Evolutionary conservation across 1,140 invertebrate species (phyloP), one percentile per base, ranked within the genome.

Genomic region (Berghia stephanieae): DNA sequence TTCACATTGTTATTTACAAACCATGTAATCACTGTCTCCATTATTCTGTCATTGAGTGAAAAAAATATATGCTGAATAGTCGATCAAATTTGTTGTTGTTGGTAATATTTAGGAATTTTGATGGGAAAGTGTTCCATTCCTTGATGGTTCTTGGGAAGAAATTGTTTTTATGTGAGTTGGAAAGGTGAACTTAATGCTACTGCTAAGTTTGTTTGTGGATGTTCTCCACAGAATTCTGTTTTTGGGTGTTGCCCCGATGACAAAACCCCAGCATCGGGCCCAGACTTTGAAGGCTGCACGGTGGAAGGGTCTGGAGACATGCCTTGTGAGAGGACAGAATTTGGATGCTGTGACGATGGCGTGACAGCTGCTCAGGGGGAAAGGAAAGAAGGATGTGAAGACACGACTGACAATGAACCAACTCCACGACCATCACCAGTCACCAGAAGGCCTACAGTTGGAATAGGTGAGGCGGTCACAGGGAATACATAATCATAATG

Each of bases 191-290:
- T 31, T 60, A 5, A 27, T 5, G 24, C 6, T 60, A n/a, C n/a
- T n/a, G n/a, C n/a, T 60, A n/a, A 27, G 57, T 60, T 31, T 60
- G 57, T 60, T 31, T 60, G 57, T 60, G 6, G 24, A n/a, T 60
- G n/a, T 60, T n/a, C 34, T 34, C 18, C 10, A 1, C 55, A 75
- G 72, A 42, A 75, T 57, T 43, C 75, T 10, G 42, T 43, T 5
- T 84, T 88, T 82, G 89, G 89, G 21, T 90, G 89, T 80, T 90
- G 89, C 78, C 78, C 78, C 52, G 90, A 90, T 83, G 88, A 88
- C 27, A 68, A 80, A n/a, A 88, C 86, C n/a, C 81, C 85, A 74
- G 89, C 90, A 63, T 70, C 79, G 31, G 90, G 89, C 68, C 86
- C 83, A 18, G 81, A 89, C 67, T 81, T 79, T 36, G 78, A 82